These are phyloP conservation scores for Pammene aurita DNA, from an alignment of 2,888 invertebrate species.

Conservation along the genomic window DNA sequence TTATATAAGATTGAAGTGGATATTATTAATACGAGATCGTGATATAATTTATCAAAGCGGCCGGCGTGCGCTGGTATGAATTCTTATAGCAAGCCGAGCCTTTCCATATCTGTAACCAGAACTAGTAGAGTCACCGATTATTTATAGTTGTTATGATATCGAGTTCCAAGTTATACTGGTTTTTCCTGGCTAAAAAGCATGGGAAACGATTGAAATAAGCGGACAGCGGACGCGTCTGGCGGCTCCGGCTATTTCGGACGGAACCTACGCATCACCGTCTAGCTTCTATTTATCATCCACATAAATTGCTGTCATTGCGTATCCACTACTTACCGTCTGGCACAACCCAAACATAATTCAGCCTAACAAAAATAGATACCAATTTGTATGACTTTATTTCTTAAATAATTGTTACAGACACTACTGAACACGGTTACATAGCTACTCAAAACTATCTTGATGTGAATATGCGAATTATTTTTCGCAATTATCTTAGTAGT, in stretches of 20 bases:
- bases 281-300: slow-evolving; percentile 67
- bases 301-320: slow-evolving; percentile 65
- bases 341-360: slow-evolving; percentile 47
- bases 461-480: no score
- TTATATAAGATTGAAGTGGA: slow-evolving; percentile 33
- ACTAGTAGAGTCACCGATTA: background rate
- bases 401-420: background rate
- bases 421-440: background rate
- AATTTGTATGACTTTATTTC: slow-evolving; percentile 19
- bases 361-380: slow-evolving; percentile 26
- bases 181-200: background rate
- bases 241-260: slow-evolving; percentile 63
- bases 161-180: background rate
- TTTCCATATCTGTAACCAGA: background rate
- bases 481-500: no score
- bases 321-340: slow-evolving; percentile 58
- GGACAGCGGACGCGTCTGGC: slow-evolving; percentile 47
- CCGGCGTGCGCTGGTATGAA: slow-evolving; percentile 20
- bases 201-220: background rate
- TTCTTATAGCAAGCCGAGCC: background rate
- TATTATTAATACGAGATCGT: slow-evolving; percentile 34
- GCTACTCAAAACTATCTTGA: no score
- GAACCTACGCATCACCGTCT: slow-evolving; percentile 68
- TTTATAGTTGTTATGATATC: background rate
- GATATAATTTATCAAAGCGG: slow-evolving; percentile 37